Evolutionary conservation across 1,140 invertebrate species (phyloP).

Genomic region (Vanessa atalanta): DNA sequence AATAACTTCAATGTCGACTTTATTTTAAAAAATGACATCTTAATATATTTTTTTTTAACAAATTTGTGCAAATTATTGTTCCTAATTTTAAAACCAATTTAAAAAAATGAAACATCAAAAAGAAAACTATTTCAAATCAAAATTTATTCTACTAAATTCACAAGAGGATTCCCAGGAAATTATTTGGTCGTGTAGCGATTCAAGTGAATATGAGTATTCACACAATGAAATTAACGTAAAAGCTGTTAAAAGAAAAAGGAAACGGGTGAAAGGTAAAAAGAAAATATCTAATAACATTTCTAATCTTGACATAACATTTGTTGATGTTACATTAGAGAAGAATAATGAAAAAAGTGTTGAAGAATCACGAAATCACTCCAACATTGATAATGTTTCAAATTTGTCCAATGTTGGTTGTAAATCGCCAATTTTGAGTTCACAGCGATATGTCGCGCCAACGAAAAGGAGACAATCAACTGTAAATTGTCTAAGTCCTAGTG

Average conservation of each 20-base stretch:
- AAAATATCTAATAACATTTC: conserved; percentile 52
- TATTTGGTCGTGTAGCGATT: conserved; percentile 60
- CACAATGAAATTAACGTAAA: conserved; percentile 23
- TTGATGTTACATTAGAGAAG: conserved; percentile 8
- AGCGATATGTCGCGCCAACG: conserved; percentile 6
- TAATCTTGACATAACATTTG: conserved; percentile 57
- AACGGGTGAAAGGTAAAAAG: conserved; percentile 50
- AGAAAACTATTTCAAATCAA: conserved; percentile 52
- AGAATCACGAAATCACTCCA: conserved; percentile 32
- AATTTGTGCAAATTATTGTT: background rate
- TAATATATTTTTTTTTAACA: too few relatives aligned
- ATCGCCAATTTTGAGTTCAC: conserved; percentile 45
- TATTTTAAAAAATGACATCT: too few relatives aligned
- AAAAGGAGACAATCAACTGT: conserved; percentile 10
- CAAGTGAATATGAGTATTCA: conserved; percentile 59
- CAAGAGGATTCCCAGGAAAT: conserved; percentile 62
- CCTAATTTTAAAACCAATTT: background rate
- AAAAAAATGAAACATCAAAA: conserved; percentile 52
- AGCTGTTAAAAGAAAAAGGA: conserved; percentile 50
- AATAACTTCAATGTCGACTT: too few relatives aligned
- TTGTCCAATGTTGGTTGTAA: conserved; percentile 20
- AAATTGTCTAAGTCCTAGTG: background rate
- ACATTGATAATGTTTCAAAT: background rate
- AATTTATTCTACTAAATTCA: conserved; percentile 60
- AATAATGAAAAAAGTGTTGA: conserved; percentile 20